Conservation (phyloP, 2,113 vertebrate species). For the Xyliphius kryptos region DNA sequence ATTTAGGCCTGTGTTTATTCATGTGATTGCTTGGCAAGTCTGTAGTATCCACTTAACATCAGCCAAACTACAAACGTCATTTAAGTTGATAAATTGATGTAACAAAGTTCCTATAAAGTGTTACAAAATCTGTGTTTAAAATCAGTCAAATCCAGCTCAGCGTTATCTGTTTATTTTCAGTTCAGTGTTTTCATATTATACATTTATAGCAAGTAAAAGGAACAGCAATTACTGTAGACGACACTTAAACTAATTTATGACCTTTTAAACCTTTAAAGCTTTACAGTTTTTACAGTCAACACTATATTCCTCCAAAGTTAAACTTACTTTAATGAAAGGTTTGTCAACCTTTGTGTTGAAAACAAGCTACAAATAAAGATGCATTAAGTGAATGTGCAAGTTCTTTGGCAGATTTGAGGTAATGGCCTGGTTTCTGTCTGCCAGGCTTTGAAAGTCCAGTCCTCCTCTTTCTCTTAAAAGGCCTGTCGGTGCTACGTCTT, state of each 20-base stretch:
- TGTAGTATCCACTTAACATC: too few species aligned
- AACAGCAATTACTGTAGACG: neutral
- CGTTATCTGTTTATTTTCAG: too few species aligned
- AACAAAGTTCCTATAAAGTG: too few species aligned
- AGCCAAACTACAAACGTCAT: too few species aligned
- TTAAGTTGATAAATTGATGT: too few species aligned
- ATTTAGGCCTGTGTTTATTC: too few species aligned
- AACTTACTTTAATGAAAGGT: slow-evolving; percentile 11
- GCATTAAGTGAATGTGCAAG: slow-evolving; percentile 31
- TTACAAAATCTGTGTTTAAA: too few species aligned
- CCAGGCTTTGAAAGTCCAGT: neutral
- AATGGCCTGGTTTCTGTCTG: slow-evolving; percentile 1
- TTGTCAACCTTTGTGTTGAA: slow-evolving; percentile 5
- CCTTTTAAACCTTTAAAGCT: slow-evolving; percentile 2
- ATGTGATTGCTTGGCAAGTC: too few species aligned
- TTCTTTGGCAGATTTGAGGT: slow-evolving; percentile 47
- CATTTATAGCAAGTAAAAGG: slow-evolving; percentile 6
- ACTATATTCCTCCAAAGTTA: neutral
- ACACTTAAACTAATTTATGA: slow-evolving; percentile 1
- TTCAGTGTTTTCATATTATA: neutral
- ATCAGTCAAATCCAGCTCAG: too few species aligned
- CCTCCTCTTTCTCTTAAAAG: neutral
- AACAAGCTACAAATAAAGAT: slow-evolving; percentile 10
- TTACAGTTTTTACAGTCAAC: slow-evolving; percentile 19
- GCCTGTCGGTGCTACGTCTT: slow-evolving; percentile 72